A percentile compares a stretch with the other conserved stretches of the same genome.
phyloP scores from a whole-genome alignment of 2,113 vertebrate species.

The Sylvilagus bachmani region DNA sequence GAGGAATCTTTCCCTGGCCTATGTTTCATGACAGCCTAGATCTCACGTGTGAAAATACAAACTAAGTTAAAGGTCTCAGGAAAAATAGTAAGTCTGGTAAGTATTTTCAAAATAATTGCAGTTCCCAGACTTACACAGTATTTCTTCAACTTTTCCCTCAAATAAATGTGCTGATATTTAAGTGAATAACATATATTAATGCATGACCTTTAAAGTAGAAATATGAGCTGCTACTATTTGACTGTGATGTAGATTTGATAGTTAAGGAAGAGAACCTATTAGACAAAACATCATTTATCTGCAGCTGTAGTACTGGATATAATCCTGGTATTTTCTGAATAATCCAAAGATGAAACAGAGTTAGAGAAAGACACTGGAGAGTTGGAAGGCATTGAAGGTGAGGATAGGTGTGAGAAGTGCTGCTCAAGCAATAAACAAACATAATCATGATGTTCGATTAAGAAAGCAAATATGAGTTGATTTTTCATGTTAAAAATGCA shows the following conservation, averaged over 20 bases:
- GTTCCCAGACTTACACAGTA: neutral
- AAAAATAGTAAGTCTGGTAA: slow-evolving; percentile 15
- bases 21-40: neutral
- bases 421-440: neutral
- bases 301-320: neutral
- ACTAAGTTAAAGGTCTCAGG: neutral
- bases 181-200: neutral
- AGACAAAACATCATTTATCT: slow-evolving; percentile 15
- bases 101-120: slow-evolving; percentile 20
- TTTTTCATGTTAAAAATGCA: slow-evolving; percentile 9
- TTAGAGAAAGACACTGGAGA: neutral
- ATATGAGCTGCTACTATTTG: neutral
- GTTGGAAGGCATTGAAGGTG: neutral
- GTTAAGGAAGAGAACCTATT: slow-evolving; percentile 1
- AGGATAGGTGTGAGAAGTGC: neutral
- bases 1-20: neutral
- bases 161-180: slow-evolving; percentile 6
- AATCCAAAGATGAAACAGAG: neutral
- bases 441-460: neutral
- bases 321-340: neutral
- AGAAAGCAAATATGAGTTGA: neutral
- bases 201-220: neutral
- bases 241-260: neutral
- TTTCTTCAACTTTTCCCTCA: slow-evolving; percentile 48
- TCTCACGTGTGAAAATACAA: neutral